These are phyloP conservation scores for Drosophila cognata DNA, from an alignment of 2,888 invertebrate genomes.

Conservation along the genomic window DNA sequence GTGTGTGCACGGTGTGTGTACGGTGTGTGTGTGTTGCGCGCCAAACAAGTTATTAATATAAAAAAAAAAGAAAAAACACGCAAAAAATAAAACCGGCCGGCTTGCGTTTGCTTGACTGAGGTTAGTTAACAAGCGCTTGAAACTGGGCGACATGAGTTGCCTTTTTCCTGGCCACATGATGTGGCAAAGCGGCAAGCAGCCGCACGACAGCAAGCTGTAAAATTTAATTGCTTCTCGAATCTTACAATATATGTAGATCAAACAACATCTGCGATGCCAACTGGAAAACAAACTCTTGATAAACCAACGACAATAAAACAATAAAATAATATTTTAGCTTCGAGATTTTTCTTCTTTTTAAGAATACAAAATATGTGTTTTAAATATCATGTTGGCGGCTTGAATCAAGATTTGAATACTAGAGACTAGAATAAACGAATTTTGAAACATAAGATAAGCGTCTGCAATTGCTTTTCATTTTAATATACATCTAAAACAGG, in stretches of 20 bases:
- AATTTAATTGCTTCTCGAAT: slow-evolving; percentile 6
- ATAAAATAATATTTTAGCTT: background rate
- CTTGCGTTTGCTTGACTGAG: slow-evolving; percentile 55
- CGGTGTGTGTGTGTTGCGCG: slow-evolving; percentile 17
- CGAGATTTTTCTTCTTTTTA: background rate
- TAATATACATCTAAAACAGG: background rate
- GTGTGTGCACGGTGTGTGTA: background rate
- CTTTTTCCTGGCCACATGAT: slow-evolving; percentile 19
- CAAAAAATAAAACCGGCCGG: slow-evolving; percentile 47
- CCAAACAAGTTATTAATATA: slow-evolving; percentile 52
- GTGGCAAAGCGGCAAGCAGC: slow-evolving; percentile 22
- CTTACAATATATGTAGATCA: slow-evolving; percentile 27
- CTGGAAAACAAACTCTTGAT: slow-evolving; percentile 39
- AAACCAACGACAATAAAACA: background rate
- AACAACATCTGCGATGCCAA: background rate
- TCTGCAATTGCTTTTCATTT: background rate
- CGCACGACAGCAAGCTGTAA: slow-evolving; percentile 9
- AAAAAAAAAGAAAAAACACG: slow-evolving; percentile 1
- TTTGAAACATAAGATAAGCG: background rate
- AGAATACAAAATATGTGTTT: background rate
- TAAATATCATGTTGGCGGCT: background rate
- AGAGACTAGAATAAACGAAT: background rate
- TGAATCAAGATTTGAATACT: background rate
- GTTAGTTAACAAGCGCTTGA: slow-evolving; percentile 42
- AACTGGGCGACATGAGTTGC: slow-evolving; percentile 36